These are phyloP conservation scores for Myopa tessellatipennis DNA, from an alignment of 2,888 invertebrate species.

Conservation along the genomic window DNA sequence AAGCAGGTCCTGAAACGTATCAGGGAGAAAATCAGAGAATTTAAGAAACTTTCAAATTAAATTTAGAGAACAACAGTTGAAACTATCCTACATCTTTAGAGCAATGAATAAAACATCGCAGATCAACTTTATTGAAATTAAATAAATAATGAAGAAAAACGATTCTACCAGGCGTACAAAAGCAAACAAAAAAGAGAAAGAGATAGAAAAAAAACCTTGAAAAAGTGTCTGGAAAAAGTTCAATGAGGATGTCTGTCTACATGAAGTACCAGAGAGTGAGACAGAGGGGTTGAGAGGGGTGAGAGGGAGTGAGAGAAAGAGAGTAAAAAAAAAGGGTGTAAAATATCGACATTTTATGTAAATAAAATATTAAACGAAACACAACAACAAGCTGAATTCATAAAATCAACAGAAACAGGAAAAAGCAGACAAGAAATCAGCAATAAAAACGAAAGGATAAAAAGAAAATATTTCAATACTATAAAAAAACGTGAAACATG, in stretches of 20 bases:
- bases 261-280: too few relatives aligned
- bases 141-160: neutral
- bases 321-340: neutral
- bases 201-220: neutral
- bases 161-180: neutral
- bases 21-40: too few relatives aligned
- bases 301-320: neutral
- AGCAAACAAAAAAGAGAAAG: neutral
- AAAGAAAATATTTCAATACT: neutral
- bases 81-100: neutral
- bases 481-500: neutral
- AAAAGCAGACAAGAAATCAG: slow-evolving; percentile 3
- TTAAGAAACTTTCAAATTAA: too few relatives aligned
- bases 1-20: slow-evolving; percentile 85
- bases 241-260: too few relatives aligned
- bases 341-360: slow-evolving; percentile 19
- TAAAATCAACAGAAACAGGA: neutral
- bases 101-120: neutral
- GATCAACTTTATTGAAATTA: slow-evolving; percentile 15
- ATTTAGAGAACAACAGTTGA: neutral
- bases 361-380: neutral
- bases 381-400: neutral
- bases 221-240: too few relatives aligned
- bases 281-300: too few relatives aligned
- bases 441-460: slow-evolving; percentile 3